Evolutionary conservation across 2,113 vertebrate genomes (phyloP).

Genomic region (Podiceps cristatus): DNA sequence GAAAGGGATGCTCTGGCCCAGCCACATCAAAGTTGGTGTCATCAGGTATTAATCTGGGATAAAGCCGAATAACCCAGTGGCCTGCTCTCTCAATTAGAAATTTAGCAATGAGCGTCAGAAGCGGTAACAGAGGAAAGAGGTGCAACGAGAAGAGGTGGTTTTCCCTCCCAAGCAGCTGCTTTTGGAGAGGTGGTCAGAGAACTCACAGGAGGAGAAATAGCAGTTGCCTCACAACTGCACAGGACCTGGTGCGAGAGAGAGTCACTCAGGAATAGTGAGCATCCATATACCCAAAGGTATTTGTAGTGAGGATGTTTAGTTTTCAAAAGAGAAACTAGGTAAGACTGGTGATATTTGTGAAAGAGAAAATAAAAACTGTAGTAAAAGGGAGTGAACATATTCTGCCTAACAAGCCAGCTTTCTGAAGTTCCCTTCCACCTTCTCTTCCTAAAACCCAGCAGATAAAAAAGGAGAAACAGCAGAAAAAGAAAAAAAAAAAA

Average conservation of each 20-base stretch:
- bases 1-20: background rate
- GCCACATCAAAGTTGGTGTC: background rate
- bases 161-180: background rate
- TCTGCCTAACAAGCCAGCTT: background rate
- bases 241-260: background rate
- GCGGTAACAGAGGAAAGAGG: background rate
- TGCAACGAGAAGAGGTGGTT: background rate
- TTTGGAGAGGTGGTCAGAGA: background rate
- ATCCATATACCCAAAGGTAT: rapidly evolving
- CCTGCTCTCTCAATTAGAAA: background rate
- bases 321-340: background rate
- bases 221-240: background rate
- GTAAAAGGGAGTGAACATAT: background rate
- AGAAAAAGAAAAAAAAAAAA: no score
- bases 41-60: background rate
- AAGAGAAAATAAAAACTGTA: background rate
- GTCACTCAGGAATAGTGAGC: background rate
- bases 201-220: background rate
- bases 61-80: background rate
- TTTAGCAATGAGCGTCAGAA: background rate
- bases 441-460: background rate
- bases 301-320: background rate
- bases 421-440: background rate
- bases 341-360: background rate
- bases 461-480: no score